Conservation (phyloP, 2,113 vertebrate genomes). For the Colaptes auratus region DNA sequence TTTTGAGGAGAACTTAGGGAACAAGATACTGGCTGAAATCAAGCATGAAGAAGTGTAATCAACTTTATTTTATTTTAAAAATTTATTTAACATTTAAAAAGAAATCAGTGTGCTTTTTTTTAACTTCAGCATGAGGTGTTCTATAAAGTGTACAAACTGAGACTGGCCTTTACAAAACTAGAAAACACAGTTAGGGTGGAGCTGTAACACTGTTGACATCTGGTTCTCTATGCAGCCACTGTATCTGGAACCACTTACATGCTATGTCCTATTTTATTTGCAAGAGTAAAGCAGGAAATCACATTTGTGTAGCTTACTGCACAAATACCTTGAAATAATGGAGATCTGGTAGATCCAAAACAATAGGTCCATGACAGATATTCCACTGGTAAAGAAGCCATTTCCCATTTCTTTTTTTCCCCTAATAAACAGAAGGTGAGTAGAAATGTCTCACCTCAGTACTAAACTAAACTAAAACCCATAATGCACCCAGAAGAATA, state of each 20-base stretch:
- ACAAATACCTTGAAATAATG: neutral
- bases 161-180: neutral
- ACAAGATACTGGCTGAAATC: neutral
- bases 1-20: neutral
- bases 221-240: neutral
- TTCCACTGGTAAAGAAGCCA: neutral
- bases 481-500: neutral
- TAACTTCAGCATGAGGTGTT: neutral
- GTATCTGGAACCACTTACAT: conserved; percentile 21
- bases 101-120: neutral
- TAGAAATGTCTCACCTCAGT: neutral
- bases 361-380: neutral
- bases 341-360: neutral
- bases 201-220: neutral
- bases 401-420: neutral
- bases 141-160: neutral
- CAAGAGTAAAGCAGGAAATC: conserved; percentile 4
- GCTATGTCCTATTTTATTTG: neutral
- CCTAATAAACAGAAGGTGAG: neutral
- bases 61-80: neutral
- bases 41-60: neutral
- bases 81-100: neutral
- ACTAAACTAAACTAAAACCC: neutral
- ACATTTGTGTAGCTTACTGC: neutral
- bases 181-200: neutral